A percentile compares a stretch with the other conserved stretches of the same genome.
Evolutionary conservation across 2,113 vertebrate genomes (phyloP).

Genomic region (Erythrolamprus reginae): DNA sequence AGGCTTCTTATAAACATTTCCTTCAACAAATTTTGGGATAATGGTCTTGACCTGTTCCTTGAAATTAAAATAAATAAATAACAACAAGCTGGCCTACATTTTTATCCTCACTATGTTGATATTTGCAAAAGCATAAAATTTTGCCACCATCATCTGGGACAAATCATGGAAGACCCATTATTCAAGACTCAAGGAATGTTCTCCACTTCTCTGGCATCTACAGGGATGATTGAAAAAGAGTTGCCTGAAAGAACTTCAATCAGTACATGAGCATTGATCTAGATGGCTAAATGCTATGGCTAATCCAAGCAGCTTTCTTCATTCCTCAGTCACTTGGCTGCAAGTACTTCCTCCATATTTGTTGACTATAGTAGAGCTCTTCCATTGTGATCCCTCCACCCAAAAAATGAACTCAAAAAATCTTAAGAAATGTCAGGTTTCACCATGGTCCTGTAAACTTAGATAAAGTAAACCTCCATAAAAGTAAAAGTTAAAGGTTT

Average conservation of each 20-base stretch:
- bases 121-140: neutral
- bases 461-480: neutral
- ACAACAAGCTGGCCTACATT: neutral
- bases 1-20: neutral
- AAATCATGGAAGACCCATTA: neutral
- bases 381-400: constrained; percentile 49
- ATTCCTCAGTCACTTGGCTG: neutral
- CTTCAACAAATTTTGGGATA: neutral
- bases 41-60: neutral
- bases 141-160: neutral
- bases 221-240: neutral
- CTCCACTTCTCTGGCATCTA: neutral
- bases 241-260: neutral
- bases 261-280: neutral
- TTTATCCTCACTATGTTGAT: neutral
- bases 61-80: neutral
- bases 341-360: constrained; percentile 1
- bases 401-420: neutral
- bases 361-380: constrained; percentile 43
- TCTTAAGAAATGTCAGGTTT: constrained; percentile 20
- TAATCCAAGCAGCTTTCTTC: neutral
- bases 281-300: neutral
- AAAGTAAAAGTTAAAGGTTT: no score
- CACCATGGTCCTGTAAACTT: neutral
- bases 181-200: neutral